Conservation (phyloP, 2,888 invertebrate genomes). For the Callyntrura sp. region DNA sequence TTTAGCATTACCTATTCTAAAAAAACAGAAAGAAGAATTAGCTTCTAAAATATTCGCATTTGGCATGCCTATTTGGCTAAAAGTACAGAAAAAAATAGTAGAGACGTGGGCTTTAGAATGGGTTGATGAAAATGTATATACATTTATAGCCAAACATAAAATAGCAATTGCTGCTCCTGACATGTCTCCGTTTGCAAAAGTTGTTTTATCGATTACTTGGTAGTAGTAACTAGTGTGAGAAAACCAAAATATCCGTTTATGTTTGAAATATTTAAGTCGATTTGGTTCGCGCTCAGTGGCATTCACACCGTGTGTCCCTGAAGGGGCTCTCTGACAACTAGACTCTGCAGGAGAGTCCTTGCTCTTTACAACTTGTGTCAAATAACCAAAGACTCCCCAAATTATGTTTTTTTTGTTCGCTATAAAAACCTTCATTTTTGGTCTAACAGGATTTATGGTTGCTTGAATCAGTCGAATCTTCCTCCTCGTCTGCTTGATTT, state of each 20-base stretch:
- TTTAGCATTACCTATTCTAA: no score
- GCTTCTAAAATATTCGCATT: no score
- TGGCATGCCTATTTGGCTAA: no score
- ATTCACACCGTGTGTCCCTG: background rate
- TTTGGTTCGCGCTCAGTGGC: background rate
- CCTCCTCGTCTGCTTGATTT: background rate
- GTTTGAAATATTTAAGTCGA: background rate
- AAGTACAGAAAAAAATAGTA: no score
- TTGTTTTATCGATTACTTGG: background rate
- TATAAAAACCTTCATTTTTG: background rate
- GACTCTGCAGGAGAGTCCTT: background rate
- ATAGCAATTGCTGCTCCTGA: no score
- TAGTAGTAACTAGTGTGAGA: background rate
- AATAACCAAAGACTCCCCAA: background rate
- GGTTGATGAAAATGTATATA: no score
- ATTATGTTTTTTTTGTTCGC: background rate
- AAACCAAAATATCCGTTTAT: background rate
- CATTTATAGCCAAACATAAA: no score
- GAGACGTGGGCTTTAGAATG: no score
- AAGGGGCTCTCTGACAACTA: no score
- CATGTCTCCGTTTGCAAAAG: no score
- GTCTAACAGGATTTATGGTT: background rate
- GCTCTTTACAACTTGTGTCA: background rate
- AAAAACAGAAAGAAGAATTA: no score
- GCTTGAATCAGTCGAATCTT: slow-evolving; percentile 3